These are phyloP conservation scores for Callocephalon fimbriatum DNA, from an alignment of 2,113 vertebrate genomes.

Conservation along the genomic window DNA sequence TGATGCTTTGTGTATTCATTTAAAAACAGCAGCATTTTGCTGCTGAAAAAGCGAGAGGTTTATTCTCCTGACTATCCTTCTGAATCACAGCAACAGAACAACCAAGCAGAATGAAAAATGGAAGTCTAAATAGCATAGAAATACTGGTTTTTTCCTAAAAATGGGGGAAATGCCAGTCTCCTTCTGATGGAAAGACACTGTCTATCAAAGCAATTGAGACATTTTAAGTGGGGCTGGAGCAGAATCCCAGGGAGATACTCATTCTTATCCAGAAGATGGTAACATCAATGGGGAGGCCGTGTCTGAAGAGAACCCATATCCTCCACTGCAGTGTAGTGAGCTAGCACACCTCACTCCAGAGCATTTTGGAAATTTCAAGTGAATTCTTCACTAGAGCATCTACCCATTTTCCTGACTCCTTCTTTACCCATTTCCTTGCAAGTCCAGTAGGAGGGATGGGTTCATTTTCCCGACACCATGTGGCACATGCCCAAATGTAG, in stretches of 20 bases:
- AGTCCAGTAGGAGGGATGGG: background rate
- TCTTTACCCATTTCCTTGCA: background rate
- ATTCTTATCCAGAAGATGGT: background rate
- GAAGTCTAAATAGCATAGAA: background rate
- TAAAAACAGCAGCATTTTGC: background rate
- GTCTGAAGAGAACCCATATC: background rate
- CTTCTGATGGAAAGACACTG: background rate
- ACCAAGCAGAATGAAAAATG: background rate
- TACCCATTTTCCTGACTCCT: background rate
- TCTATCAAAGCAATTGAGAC: background rate
- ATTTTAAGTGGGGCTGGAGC: background rate
- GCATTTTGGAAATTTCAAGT: background rate
- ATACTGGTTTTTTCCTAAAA: background rate
- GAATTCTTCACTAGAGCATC: background rate
- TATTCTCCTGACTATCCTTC: background rate
- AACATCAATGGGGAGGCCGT: background rate
- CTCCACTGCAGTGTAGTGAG: background rate
- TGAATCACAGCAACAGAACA: background rate
- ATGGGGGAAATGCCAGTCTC: background rate
- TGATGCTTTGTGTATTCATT: background rate
- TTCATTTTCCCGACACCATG: background rate
- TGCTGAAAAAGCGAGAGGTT: background rate
- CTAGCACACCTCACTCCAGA: background rate
- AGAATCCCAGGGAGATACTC: background rate
- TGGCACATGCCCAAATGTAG: background rate